phyloP scores from a whole-genome alignment of 2,888 invertebrate genomes.

The Epiblema foenella region DNA sequence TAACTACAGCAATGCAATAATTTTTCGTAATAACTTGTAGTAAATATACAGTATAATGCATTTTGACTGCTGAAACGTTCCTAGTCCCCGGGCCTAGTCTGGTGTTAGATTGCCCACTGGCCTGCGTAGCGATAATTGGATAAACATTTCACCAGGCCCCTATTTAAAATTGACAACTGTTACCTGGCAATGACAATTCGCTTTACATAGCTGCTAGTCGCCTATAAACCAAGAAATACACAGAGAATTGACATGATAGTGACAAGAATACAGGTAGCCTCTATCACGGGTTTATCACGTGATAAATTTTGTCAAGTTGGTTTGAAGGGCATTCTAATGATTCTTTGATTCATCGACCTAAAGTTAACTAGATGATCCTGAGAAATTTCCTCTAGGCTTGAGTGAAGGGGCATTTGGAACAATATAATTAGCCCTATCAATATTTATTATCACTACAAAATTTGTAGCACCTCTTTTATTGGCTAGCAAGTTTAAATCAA shows the following conservation, averaged over 20 bases:
- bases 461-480: neutral
- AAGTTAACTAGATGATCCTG: neutral
- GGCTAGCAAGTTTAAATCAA: neutral
- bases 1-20: constrained; percentile 42
- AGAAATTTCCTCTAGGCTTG: neutral
- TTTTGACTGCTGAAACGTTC: constrained; percentile 41
- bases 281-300: no score
- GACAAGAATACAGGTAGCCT: no score
- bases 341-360: neutral
- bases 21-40: constrained; percentile 43
- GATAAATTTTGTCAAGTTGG: no score
- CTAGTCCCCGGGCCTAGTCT: constrained; percentile 29
- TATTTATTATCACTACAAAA: neutral
- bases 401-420: neutral
- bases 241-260: no score
- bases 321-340: neutral
- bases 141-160: no score
- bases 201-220: no score
- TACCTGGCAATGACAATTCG: no score
- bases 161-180: no score
- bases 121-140: neutral
- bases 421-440: neutral
- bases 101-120: constrained; percentile 12
- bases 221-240: no score
- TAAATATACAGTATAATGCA: constrained; percentile 32